phyloP scores from a whole-genome alignment of 2,113 vertebrate species.

The Pyrgilauda ruficollis region DNA sequence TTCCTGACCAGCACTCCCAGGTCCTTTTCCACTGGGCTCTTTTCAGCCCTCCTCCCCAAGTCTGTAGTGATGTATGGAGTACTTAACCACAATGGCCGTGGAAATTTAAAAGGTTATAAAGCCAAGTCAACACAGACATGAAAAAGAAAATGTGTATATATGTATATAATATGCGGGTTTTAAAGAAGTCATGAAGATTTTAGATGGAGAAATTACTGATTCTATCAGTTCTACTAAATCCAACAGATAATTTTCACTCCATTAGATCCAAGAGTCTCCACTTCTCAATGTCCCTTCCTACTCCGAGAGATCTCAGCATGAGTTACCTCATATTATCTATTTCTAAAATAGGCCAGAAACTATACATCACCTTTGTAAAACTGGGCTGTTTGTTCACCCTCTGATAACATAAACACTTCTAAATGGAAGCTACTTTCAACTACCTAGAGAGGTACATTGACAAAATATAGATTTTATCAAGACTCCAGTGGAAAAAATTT shows the following conservation, averaged over 20 bases:
- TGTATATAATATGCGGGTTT: not conserved
- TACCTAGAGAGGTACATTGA: not conserved
- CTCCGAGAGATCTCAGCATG: not conserved
- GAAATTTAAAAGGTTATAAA: not conserved
- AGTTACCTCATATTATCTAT: not conserved
- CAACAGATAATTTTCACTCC: not conserved
- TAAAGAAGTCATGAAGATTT: not conserved
- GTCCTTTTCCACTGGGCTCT: too few relatives aligned
- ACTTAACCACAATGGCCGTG: not conserved
- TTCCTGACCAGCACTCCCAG: not conserved
- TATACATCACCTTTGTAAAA: not conserved
- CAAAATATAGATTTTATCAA: not conserved
- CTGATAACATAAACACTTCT: not conserved
- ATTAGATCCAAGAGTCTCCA: not conserved
- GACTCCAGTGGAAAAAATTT: not conserved
- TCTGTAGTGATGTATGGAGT: not conserved
- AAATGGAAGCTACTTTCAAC: not conserved
- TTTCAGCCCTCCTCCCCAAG: too few relatives aligned
- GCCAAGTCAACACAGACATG: not conserved
- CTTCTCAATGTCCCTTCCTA: not conserved
- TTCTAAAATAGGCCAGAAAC: not conserved
- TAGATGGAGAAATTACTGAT: not conserved
- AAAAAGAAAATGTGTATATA: not conserved
- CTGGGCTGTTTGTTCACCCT: not conserved
- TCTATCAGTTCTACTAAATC: not conserved